Base-by-base conservation (phyloP, 2,888 invertebrate genomes). In the Chaitophorus viminalis region DNA sequence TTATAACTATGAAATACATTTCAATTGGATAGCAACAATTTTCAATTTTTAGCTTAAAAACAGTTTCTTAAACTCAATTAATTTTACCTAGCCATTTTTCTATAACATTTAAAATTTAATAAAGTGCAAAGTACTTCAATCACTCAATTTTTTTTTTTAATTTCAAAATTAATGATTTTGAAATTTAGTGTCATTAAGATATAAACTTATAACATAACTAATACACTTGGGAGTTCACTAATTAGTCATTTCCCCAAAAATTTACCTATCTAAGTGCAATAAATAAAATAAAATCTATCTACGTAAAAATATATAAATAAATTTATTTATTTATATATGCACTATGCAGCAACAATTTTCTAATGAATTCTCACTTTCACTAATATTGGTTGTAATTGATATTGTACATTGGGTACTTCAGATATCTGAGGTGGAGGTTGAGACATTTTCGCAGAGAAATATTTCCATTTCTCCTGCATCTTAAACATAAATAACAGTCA, bases 401-500 rank as follows among this genome's bases (percentile, higher is more conserved):
- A 87, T 87, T 87, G 86, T 87, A 87, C 79, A 87, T 79, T 79
- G 25, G 86, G 79, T 74, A 87, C 86, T 87, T 87, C 86, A 79
- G 86, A 87, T 79, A 87, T 74, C 54, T 87, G 86, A 79, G 86
- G 86, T 72, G 86, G 86, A 75, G 89, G 89, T 77, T 89, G 88
- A 29, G 89, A 89, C 89, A 92, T 90, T 90, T 92, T 92, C 89
- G 91, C 91, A 90, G 92, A 91, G 46, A 95, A 93, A 92, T 95
- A 95, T 92, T 96, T 96, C 96, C 96, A 96, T 93, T 96, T 96
- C 92, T 96, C 96, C 92, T 95, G 95, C 92, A 94, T 95, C 95
- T 96, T 93, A 89, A 94, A 94, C 91, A 89, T 79, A 90, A 90
- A 88, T 89, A 89, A 89, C 65, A 89, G 76, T 11, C 70, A 52